Evolutionary conservation across 1,140 invertebrate genomes (phyloP).

Genomic region (Sarcophaga peregrina): DNA sequence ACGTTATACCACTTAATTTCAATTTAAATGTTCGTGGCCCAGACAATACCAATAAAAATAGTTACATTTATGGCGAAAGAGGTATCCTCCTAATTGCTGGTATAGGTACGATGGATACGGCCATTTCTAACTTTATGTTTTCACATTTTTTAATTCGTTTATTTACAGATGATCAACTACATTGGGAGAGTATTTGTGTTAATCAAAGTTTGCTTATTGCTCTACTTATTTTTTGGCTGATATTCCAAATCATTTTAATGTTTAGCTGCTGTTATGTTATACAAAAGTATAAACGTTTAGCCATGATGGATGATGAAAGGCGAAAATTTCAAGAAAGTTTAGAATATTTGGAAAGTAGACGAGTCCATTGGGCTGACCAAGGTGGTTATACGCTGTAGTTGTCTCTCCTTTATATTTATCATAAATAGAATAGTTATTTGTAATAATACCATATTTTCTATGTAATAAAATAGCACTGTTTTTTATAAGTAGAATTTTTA

Average conservation of each 20-base stretch:
- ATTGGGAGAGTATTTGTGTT: slow-evolving; percentile 60
- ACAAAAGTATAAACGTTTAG: slow-evolving; percentile 60
- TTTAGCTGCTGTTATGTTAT: slow-evolving; percentile 63
- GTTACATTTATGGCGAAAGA: slow-evolving; percentile 67
- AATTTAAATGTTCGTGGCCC: slow-evolving; percentile 66
- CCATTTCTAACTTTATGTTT: neutral
- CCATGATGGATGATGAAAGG: slow-evolving; percentile 60
- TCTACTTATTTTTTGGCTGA: slow-evolving; percentile 62
- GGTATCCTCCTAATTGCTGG: slow-evolving; percentile 68
- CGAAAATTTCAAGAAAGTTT: slow-evolving; percentile 58
- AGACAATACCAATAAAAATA: slow-evolving; percentile 62
- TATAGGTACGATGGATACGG: slow-evolving; percentile 58
- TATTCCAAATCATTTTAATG: slow-evolving; percentile 60
- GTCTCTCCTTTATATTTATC: neutral
- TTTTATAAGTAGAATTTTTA: neutral
- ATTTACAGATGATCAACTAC: slow-evolving; percentile 53
- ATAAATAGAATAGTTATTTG: neutral
- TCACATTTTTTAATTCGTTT: neutral
- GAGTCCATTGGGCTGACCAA: slow-evolving; percentile 64
- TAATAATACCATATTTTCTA: neutral
- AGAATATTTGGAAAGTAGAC: slow-evolving; percentile 59
- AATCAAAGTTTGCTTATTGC: slow-evolving; percentile 63
- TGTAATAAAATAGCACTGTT: neutral
- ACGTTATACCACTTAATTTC: slow-evolving; percentile 66
- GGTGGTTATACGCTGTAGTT: slow-evolving; percentile 61